Conservation (phyloP, 2,888 invertebrate species). For the Junonia oenone region DNA sequence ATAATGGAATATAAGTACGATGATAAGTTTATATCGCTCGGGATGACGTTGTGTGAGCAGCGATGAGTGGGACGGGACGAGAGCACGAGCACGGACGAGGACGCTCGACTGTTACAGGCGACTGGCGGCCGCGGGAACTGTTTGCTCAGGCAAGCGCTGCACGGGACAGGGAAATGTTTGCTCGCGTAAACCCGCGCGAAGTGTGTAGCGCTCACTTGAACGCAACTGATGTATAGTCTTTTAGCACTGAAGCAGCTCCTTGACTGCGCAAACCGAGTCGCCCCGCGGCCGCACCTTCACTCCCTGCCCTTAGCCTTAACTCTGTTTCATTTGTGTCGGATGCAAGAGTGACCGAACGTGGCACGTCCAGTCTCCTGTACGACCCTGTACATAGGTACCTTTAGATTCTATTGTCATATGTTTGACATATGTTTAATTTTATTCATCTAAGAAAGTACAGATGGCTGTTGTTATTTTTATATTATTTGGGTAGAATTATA, state of each 20-base stretch:
- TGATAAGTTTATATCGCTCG: slow-evolving; percentile 73
- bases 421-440: slow-evolving; percentile 79
- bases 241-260: background rate
- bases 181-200: background rate
- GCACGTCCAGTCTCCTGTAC: slow-evolving; percentile 66
- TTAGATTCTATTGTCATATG: slow-evolving; percentile 78
- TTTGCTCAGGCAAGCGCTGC: background rate
- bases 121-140: no score
- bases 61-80: slow-evolving; percentile 31
- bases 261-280: slow-evolving; percentile 2
- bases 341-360: slow-evolving; percentile 65
- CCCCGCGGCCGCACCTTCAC: slow-evolving; percentile 26
- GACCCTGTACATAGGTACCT: slow-evolving; percentile 72
- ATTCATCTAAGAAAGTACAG: slow-evolving; percentile 80
- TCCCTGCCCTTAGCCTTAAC: slow-evolving; percentile 43
- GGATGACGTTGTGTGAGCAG: slow-evolving; percentile 42
- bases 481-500: slow-evolving; percentile 79
- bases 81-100: slow-evolving; percentile 15
- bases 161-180: background rate
- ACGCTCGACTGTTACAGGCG: slow-evolving; percentile 19
- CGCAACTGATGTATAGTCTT: background rate
- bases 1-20: slow-evolving; percentile 71
- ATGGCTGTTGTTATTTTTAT: slow-evolving; percentile 80
- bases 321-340: slow-evolving; percentile 46
- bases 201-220: background rate